A percentile compares a stretch with the other conserved stretches of the same genome.
These are phyloP conservation scores for Ophioninae sp. DNA, from an alignment of 2,888 invertebrate genomes.

Conservation along the genomic window DNA sequence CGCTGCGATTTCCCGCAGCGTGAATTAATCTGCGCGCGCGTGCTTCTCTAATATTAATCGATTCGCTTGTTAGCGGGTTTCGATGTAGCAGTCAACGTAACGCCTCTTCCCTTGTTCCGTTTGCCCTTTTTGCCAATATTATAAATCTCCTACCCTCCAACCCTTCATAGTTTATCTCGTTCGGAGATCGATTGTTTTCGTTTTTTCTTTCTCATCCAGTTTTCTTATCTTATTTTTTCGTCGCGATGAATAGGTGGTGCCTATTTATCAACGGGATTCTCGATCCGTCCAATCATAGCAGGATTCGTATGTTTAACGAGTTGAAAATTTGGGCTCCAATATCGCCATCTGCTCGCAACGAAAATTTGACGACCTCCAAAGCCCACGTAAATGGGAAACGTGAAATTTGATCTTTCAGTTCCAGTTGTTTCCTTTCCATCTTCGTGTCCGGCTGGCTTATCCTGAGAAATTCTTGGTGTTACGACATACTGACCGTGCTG, in stretches of 20 bases:
- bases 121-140: conserved; percentile 26
- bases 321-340: neutral
- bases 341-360: conserved; percentile 37
- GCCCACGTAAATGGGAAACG: conserved; percentile 23
- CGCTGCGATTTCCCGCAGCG: conserved; percentile 65
- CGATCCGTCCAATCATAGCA: neutral
- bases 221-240: neutral
- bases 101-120: conserved; percentile 34
- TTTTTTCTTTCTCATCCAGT: conserved; percentile 5
- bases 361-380: conserved; percentile 15
- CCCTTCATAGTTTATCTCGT: neutral
- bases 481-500: neutral
- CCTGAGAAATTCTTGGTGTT: neutral
- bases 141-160: conserved; percentile 22
- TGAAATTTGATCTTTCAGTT: conserved; percentile 39
- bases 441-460: neutral
- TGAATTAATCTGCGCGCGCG: conserved; percentile 65
- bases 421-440: neutral
- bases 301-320: neutral
- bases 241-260: neutral
- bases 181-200: neutral
- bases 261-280: neutral
- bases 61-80: conserved; percentile 64
- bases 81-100: conserved; percentile 58
- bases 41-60: conserved; percentile 65